Percentiles rank a stretch among this genome's conserved stretches.
Conservation (phyloP, 2,113 vertebrate genomes). For the Perca flavescens region DNA sequence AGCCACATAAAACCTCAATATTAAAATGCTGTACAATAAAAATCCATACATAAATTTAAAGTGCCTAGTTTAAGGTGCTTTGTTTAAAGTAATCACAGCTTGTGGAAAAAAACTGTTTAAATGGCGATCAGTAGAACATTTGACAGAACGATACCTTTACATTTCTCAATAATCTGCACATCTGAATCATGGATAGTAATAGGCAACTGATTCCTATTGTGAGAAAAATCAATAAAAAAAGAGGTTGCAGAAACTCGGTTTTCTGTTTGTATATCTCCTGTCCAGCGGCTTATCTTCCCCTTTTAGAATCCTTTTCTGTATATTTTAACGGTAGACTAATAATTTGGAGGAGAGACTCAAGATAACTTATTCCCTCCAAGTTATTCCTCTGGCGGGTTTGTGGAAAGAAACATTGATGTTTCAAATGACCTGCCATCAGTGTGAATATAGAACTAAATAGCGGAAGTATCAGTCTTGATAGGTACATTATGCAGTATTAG, state of each 20-base stretch:
- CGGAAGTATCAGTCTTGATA: neutral
- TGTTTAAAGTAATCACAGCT: too few relatives aligned
- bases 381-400: slow-evolving; percentile 14
- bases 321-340: slow-evolving; percentile 34
- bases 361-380: slow-evolving; percentile 19
- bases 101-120: too few relatives aligned
- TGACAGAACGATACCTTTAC: too few relatives aligned
- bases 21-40: too few relatives aligned
- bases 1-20: too few relatives aligned
- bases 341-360: slow-evolving; percentile 26
- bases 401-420: slow-evolving; percentile 15
- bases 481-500: neutral
- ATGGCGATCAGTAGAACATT: too few relatives aligned
- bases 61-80: too few relatives aligned
- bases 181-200: too few relatives aligned
- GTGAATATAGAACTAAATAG: neutral
- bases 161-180: too few relatives aligned
- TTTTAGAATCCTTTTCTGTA: slow-evolving; percentile 19
- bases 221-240: neutral
- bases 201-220: too few relatives aligned
- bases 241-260: slow-evolving; percentile 28
- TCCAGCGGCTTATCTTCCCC: slow-evolving; percentile 31
- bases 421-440: slow-evolving; percentile 17
- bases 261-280: slow-evolving; percentile 1
- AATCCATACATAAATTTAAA: too few relatives aligned